Evolutionary conservation across 2,113 vertebrate species (phyloP), one percentile per base, ranked within the genome.

Genomic region (Pyxicephalus adspersus): DNA sequence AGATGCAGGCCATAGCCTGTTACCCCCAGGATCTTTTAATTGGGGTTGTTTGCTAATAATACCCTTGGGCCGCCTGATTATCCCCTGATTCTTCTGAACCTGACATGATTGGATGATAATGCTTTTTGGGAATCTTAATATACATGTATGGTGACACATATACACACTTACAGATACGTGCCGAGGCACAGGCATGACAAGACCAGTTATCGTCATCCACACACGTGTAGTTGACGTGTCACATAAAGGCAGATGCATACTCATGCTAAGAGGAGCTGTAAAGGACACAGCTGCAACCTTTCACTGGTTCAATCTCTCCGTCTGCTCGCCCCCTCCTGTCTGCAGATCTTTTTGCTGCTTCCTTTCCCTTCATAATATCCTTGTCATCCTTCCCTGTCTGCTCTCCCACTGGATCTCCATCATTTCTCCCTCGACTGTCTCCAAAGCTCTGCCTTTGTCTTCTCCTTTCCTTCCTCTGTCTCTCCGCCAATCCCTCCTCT

Each of bases 301-400:
- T 71, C 66, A 71, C 67, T 28, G 54, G 66, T 80, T 54, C 64
- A 8, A 50, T 29, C 25, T 58, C 71, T 25, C 31, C 25, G 38
- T 45, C 50, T 58, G 70, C 67, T 63, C 71, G 38, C 58, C 79
- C 60, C 74, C 79, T 81, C 79, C 79, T 72, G 51, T 73, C 78
- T 72, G 67, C 78, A 31, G 78, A 64, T 80, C 45, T 19, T n/a
- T 51, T 58, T 63, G 34, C 64, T 64, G 57, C 19, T 71, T 55
- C 68, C 60, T 77, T 26, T 65, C 4, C 57, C 20, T 55, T 78
- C 76, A 66, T 50, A 72, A 72, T 72, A 52, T 78, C 76, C 76
- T 78, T 64, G 57, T 64, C 74, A 76, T 61, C 60, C 26, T 34
- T 64, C 74, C 51, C 70, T 20, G 0, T 76, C 34, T 51, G 55